These are phyloP conservation scores for Oxyruncus cristatus DNA, from an alignment of 2,113 vertebrate species.

Conservation along the genomic window DNA sequence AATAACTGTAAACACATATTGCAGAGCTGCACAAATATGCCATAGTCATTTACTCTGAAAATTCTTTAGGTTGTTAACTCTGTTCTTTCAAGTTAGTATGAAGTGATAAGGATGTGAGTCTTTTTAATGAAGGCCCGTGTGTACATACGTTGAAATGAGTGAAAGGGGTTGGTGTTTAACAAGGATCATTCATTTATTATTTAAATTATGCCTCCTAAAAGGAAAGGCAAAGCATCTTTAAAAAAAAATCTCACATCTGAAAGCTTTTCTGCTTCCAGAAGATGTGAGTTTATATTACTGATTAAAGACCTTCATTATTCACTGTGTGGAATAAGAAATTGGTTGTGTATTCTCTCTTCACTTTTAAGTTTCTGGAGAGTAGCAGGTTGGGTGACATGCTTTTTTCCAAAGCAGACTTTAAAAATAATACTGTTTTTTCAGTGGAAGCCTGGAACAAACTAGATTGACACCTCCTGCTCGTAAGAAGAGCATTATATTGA, in stretches of 20 bases:
- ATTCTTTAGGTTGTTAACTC: not conserved
- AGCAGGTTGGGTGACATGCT: not conserved
- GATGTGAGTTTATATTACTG: not conserved
- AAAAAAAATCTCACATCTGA: not conserved
- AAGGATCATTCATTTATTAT: not conserved
- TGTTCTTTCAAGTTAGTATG: not conserved
- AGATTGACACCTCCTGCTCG: not conserved
- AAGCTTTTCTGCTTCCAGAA: not conserved
- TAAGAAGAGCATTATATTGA: not conserved
- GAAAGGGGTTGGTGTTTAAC: not conserved
- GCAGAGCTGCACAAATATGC: not conserved
- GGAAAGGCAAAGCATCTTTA: not conserved
- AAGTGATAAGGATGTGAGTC: not conserved
- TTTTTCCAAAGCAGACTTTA: not conserved
- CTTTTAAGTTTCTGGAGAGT: not conserved
- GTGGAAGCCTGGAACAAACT: not conserved
- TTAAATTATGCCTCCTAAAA: not conserved
- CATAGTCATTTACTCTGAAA: not conserved
- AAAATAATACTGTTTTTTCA: not conserved
- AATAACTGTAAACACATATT: not conserved
- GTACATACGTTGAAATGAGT: not conserved
- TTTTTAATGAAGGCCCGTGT: not conserved
- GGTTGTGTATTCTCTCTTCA: not conserved
- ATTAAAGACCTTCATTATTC: not conserved
- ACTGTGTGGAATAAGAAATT: not conserved